Base-by-base conservation (phyloP, 2,113 vertebrate genomes). In the Eulemur macaco region DNA sequence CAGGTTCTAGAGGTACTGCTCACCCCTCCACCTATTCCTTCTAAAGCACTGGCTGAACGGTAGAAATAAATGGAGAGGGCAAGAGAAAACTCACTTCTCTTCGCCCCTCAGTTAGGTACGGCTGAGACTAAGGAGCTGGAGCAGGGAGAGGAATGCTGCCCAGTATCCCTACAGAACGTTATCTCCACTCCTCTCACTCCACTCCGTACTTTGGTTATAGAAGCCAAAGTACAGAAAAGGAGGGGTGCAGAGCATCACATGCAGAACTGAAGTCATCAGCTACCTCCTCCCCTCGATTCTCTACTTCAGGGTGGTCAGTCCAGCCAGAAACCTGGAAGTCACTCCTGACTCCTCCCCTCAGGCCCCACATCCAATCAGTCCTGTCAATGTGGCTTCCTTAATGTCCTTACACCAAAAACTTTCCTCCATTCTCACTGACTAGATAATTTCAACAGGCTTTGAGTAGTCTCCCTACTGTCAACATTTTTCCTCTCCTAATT, bases 361-460 rank as follows among this genome's bases (percentile, higher is more conserved):
- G 74, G 23, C 23, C 60, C 84, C 84, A 76, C 18, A 50, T 77
- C 37, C 83, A 77, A 42, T 42, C 63, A 78, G 82, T 15, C 23
- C 31, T 66, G 42, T 4, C 84, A 84, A 2, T 1, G 27, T 1
- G 6, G 68, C 50, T 29, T 78, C 47, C 50, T 47, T 81, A 63
- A 78, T 78, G 31, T 93, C 78, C 54, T 54, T 78, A 60, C 8
- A 85, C n/a, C 56, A 74, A 42, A 45, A 42, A 25, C 58, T 56
- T 94, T 63, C 37, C 39, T 69, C 21, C 66, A n/a, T 58, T 76
- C 73, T 86, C 92, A 94, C 82, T 76, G 37, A 60, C 74, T 17
- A 80, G 47, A 54, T 86, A 34, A 83, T 54, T 63, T 80, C 37
- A 27, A 76, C 29, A 77, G 66, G 23, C 66, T 64, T 37, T 54